Evolutionary conservation across 2,113 vertebrate genomes (phyloP).

Genomic region (Climacteris rufus): DNA sequence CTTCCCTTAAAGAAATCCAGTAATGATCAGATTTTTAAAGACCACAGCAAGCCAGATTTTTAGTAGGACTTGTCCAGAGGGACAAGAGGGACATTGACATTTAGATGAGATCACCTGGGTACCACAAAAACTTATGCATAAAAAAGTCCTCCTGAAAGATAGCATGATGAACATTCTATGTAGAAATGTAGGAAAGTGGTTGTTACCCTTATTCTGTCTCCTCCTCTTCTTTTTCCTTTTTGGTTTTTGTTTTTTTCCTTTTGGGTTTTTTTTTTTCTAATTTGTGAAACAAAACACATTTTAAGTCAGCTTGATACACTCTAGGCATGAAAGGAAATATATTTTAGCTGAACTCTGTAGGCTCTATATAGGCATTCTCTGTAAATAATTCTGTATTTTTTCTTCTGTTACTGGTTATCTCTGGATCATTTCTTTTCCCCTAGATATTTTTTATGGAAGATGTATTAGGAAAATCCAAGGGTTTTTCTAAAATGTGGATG

Average conservation of each 20-base stretch:
- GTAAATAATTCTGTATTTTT: neutral
- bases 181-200: neutral
- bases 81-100: neutral
- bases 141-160: neutral
- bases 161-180: neutral
- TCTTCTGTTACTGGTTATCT: neutral
- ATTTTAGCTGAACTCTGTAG: neutral
- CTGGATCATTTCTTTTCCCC: neutral
- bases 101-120: neutral
- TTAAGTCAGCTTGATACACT: conserved; percentile 32
- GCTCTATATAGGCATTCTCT: neutral
- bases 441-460: neutral
- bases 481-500: neutral
- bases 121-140: neutral
- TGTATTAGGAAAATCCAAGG: neutral
- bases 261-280: conserved; percentile 18
- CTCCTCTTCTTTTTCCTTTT: neutral
- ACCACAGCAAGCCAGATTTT: neutral
- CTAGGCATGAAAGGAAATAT: neutral
- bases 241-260: neutral
- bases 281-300: conserved; percentile 24
- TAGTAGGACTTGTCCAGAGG: neutral
- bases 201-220: neutral
- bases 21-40: neutral
- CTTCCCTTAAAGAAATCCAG: neutral